phyloP scores from a whole-genome alignment of 2,113 vertebrate genomes.

The Oryzias woworae region DNA sequence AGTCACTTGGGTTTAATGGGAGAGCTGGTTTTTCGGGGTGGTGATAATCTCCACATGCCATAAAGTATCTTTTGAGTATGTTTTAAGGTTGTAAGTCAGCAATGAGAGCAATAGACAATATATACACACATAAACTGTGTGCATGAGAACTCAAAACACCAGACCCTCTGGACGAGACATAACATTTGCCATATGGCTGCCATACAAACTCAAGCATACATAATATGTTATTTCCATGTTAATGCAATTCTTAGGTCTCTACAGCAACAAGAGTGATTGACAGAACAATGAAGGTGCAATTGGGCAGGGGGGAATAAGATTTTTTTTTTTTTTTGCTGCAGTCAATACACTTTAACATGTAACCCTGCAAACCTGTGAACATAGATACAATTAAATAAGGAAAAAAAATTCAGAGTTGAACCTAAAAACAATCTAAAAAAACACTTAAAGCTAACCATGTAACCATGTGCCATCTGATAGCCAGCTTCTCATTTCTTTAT shows the following conservation, averaged over 20 bases:
- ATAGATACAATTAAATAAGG: conserved; percentile 39
- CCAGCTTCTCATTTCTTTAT: conserved; percentile 48
- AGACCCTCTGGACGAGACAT: conserved; percentile 43
- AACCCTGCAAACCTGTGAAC: conserved; percentile 7
- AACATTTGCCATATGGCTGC: conserved; percentile 66
- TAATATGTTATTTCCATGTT: conserved; percentile 85
- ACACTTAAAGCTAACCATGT: conserved; percentile 44
- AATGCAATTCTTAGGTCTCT: conserved; percentile 72
- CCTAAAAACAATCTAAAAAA: conserved; percentile 38
- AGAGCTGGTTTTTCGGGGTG: conserved; percentile 37
- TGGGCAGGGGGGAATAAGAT: conserved; percentile 12
- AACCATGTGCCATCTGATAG: conserved; percentile 64
- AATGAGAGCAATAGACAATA: background rate
- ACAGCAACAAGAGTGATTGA: conserved; percentile 86
- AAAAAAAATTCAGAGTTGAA: conserved; percentile 34
- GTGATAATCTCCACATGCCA: conserved; percentile 52
- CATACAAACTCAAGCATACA: conserved; percentile 68
- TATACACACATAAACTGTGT: background rate
- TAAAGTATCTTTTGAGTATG: conserved; percentile 37
- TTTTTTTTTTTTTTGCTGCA: conserved; percentile 26
- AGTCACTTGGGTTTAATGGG: conserved; percentile 42
- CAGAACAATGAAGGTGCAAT: conserved; percentile 73
- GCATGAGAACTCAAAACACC: conserved; percentile 40
- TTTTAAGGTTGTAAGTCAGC: conserved; percentile 49
- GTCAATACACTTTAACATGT: conserved; percentile 43